These are phyloP conservation scores for Alaudala cheleensis DNA, from an alignment of 2,113 vertebrate genomes.

Conservation along the genomic window DNA sequence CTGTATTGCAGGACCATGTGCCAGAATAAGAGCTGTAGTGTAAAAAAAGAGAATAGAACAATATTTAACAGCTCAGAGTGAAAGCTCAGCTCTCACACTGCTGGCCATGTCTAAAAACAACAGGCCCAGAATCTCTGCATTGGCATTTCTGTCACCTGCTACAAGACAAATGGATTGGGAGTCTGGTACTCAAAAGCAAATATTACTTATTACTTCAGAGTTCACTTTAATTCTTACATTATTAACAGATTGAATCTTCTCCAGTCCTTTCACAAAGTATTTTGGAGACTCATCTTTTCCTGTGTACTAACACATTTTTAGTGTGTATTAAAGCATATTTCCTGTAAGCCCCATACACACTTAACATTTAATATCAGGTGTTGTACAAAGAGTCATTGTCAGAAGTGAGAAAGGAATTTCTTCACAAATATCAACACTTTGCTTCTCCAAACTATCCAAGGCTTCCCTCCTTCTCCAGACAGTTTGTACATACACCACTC, in stretches of 20 bases:
- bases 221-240: not conserved
- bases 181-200: not conserved
- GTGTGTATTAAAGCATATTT: not conserved
- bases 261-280: not conserved
- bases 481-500: not conserved
- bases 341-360: not conserved
- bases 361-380: not conserved
- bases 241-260: not conserved
- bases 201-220: not conserved
- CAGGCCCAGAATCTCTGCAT: not conserved
- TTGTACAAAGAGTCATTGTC: not conserved
- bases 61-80: not conserved
- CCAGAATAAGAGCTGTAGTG: not conserved
- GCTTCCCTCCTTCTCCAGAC: not conserved
- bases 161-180: not conserved
- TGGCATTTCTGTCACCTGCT: not conserved
- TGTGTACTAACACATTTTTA: not conserved
- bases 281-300: not conserved
- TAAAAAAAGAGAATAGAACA: not conserved
- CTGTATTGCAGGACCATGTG: not conserved
- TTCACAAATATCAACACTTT: not conserved
- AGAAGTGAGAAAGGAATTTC: not conserved
- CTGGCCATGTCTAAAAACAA: not conserved
- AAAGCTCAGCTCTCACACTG: not conserved
- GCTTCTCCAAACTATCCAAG: not conserved